Evolutionary conservation across 2,797 vertebrate species (phyloP), one percentile per base, ranked within the genome.

Genomic region (Austrolebias charrua): DNA sequence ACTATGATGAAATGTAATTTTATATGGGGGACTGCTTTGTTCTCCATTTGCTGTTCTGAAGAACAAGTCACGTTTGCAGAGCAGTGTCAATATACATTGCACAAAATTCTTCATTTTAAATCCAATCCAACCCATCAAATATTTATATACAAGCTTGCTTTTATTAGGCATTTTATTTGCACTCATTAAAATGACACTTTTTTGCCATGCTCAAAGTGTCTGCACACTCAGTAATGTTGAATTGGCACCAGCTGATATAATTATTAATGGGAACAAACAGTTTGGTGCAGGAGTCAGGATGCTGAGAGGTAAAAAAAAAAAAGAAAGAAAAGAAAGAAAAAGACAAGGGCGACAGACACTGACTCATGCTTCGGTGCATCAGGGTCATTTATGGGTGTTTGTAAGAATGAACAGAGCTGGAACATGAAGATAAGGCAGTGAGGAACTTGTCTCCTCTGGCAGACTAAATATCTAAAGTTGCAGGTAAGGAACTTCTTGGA

Each of bases 381-480:
- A 1, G 46, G 24, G 38, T 47, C 45, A 58, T 77, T 64, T 61
- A 72, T 75, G 71, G 74, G 62, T 80, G 78, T 85, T 63, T 73
- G 61, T 73, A 66, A 51, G 20, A 71, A 62, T 65, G 54, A 64
- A 20, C 61, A 64, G 51, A 49, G 54, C 82, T 81, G 82, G 55
- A 43, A 42, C 33, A 63, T 40, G 58, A 45, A 87, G 85, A 88
- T 89, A 86, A 83, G 65, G 44, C 28, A 16, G 28, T 38, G 33
- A 72, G 52, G 54, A 59, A 60, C 59, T 57, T 42, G 70, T 68
- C n/a, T 31, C 18, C 44, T 8, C 18, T 33, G 46, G 15, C 18
- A 19, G 31, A 52, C 28, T 55, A 12, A 53, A 29, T 57, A 59
- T 61, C 57, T 61, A 16, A 68, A 53, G 62, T 42, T 62, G 15